These are phyloP conservation scores for Zaprionus taronus DNA, from an alignment of 1,140 invertebrate species.

Conservation along the genomic window DNA sequence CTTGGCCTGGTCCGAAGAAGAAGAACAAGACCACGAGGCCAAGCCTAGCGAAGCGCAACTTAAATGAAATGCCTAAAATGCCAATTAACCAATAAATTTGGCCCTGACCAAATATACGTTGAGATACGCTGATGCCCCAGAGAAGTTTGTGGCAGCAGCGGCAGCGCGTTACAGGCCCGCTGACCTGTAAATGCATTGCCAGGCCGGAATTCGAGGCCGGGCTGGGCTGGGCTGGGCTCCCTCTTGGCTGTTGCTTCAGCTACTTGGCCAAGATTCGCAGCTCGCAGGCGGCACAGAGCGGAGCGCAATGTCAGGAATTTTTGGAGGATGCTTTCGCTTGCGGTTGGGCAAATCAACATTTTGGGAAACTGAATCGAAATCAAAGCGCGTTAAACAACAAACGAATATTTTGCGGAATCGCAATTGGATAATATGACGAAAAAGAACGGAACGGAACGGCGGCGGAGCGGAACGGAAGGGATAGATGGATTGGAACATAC, in stretches of 20 bases:
- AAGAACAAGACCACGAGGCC: neutral
- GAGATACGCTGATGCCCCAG: slow-evolving; percentile 8
- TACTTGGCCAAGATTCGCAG: slow-evolving; percentile 7
- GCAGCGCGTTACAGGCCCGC: neutral
- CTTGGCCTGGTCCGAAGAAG: neutral
- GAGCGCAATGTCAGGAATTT: slow-evolving; percentile 66
- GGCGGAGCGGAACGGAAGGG: neutral
- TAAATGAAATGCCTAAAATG: slow-evolving; percentile 64
- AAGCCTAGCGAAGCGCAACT: slow-evolving; percentile 18
- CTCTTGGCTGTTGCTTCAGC: neutral
- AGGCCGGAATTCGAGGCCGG: slow-evolving; percentile 17
- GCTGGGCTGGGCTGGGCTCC: neutral
- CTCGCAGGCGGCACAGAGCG: slow-evolving; percentile 44
- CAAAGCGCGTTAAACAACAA: slow-evolving; percentile 42
- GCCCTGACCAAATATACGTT: slow-evolving; percentile 18
- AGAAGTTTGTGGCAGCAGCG: slow-evolving; percentile 10
- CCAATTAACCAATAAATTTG: slow-evolving; percentile 70
- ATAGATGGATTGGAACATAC: slow-evolving; percentile 39
- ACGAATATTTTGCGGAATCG: slow-evolving; percentile 29
- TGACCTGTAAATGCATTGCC: slow-evolving; percentile 26
- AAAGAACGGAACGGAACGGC: slow-evolving; percentile 7
- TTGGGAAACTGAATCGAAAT: slow-evolving; percentile 24
- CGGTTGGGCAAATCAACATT: slow-evolving; percentile 51
- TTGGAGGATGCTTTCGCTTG: slow-evolving; percentile 40
- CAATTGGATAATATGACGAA: slow-evolving; percentile 14